phyloP scores from a whole-genome alignment of 2,888 invertebrate genomes.

The Dynastes tityus region DNA sequence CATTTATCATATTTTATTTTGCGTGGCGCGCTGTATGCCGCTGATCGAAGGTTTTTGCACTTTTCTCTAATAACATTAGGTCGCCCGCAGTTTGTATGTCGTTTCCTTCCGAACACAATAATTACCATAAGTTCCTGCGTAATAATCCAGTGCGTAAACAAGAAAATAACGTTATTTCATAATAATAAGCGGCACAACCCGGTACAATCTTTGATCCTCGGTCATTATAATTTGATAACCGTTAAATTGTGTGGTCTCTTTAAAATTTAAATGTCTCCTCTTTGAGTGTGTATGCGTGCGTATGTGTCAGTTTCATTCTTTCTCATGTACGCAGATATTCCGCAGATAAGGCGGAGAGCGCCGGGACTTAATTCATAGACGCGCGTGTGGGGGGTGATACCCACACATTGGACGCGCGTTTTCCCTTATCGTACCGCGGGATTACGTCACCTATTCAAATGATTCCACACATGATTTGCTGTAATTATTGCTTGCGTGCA shows the following conservation, averaged over 20 bases:
- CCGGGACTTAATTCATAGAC: slow-evolving; percentile 25
- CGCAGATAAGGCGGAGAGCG: slow-evolving; percentile 17
- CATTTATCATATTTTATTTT: slow-evolving; percentile 45
- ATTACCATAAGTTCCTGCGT: background rate
- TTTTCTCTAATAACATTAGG: background rate
- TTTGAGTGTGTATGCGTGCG: background rate
- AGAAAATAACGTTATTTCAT: background rate
- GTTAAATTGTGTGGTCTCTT: slow-evolving; percentile 7
- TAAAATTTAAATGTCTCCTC: slow-evolving; percentile 34
- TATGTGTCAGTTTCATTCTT: too few relatives aligned
- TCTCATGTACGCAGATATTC: slow-evolving; percentile 19
- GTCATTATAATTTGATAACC: background rate
- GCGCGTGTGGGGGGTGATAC: slow-evolving; percentile 26
- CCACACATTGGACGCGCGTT: slow-evolving; percentile 4
- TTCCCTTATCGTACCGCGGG: slow-evolving; percentile 12
- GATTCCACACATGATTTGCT: slow-evolving; percentile 36
- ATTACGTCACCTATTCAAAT: slow-evolving; percentile 28
- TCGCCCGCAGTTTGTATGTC: slow-evolving; percentile 14
- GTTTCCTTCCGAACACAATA: slow-evolving; percentile 10
- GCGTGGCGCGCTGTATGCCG: slow-evolving; percentile 26
- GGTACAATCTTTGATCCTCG: slow-evolving; percentile 2
- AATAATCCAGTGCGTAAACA: background rate
- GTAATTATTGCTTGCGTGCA: slow-evolving; percentile 20
- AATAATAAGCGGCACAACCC: background rate
- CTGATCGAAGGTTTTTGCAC: slow-evolving; percentile 25